phyloP scores from a whole-genome alignment of 2,888 invertebrate species.

The Hemaris fuciformis region DNA sequence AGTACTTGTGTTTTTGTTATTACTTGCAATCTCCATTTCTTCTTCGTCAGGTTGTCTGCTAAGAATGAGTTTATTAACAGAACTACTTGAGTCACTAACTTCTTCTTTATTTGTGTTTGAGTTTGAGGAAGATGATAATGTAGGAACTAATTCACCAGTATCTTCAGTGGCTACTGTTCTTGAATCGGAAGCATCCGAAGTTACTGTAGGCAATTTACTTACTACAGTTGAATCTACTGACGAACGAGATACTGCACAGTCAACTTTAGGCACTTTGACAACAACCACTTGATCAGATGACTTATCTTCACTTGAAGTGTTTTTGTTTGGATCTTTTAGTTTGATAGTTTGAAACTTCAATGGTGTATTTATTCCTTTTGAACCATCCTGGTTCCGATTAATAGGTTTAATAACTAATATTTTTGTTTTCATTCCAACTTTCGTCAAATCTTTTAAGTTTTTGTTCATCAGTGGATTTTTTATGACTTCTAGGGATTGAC shows the following conservation, averaged over 20 bases:
- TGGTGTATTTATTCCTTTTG: constrained; percentile 44
- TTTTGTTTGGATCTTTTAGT: constrained; percentile 81
- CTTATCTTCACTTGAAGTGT: constrained; percentile 48
- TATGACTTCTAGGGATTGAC: constrained; percentile 66
- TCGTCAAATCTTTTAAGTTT: constrained; percentile 66
- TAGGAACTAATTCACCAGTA: constrained; percentile 4
- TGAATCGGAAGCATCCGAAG: not conserved
- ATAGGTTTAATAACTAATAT: constrained; percentile 74
- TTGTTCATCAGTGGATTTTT: constrained; percentile 71
- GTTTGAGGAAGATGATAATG: not conserved
- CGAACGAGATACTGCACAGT: constrained; percentile 43
- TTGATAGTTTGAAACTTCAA: constrained; percentile 84
- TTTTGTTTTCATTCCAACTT: constrained; percentile 75
- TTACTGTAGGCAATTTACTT: constrained; percentile 16
- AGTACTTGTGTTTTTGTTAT: not conserved
- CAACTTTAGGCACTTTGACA: constrained; percentile 69
- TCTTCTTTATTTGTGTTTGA: constrained; percentile 4
- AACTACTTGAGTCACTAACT: constrained; percentile 8
- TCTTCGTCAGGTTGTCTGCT: not conserved
- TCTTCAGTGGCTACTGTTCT: not conserved
- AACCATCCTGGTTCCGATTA: constrained; percentile 61
- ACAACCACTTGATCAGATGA: constrained; percentile 63
- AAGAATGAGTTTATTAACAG: not conserved
- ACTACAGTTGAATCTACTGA: constrained; percentile 26
- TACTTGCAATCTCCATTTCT: not conserved